Evolutionary conservation across 2,113 vertebrate genomes (phyloP), one percentile per base, ranked within the genome.

Genomic region (Brachyhypopomus gauderio): DNA sequence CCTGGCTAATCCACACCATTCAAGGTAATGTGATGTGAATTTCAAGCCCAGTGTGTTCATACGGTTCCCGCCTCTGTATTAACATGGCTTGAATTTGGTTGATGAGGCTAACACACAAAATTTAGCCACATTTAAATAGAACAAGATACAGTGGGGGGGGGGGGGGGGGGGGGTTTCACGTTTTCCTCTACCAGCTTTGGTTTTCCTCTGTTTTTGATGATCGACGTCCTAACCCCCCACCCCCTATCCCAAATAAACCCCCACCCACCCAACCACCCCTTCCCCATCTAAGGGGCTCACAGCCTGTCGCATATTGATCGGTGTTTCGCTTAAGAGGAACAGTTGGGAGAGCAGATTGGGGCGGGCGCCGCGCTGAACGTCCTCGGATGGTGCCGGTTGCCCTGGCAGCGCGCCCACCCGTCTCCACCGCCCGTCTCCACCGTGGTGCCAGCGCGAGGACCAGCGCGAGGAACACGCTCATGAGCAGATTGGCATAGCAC

Each of bases 341-440:
- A 86, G 85, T 83, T 82, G 81, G 85, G 67, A 41, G 36, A 86
- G 78, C 85, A 86, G 85, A 86, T 86, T 86, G 85, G 85, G 80
- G 64, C 17, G 78, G 19, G 62, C 67, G n/a, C 38, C 74, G 52
- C 3, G 64, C 38, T 70, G 66, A 70, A 41, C 66, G 66, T 34
- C 38, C 34, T 52, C 56, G 84, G 77, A 75, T 79, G 74, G n/a
- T 48, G 79, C 80, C 52, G 81, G 83, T 78, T 77, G 75, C 55
- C 12, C 72, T 86, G 85, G 85, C 78, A 72, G 16, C 12, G 19
- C 2, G 85, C 85, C 85, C 79, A 67, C 74, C 71, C 78, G 36
- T 86, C 74, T 77, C 78, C 71, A 76, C 45, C 78, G 69, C 77
- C 71, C 78, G 36, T 86, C 74, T 77, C 78, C 71, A 76, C 45